A percentile compares a stretch with the other conserved stretches of the same genome.
phyloP scores from a whole-genome alignment of 2,113 vertebrate species.

The Perognathus longimembris region DNA sequence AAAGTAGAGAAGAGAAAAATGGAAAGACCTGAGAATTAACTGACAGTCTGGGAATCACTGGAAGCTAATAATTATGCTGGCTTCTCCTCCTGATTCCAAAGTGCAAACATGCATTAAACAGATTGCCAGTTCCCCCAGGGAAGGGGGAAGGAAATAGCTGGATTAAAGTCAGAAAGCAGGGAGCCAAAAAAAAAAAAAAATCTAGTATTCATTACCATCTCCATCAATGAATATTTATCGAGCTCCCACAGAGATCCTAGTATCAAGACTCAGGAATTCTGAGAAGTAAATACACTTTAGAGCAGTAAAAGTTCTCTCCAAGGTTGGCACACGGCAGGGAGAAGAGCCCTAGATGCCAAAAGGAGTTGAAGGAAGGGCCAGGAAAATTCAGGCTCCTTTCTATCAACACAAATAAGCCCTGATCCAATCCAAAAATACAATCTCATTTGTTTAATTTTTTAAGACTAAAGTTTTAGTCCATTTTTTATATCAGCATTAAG shows the following conservation, averaged over 20 bases:
- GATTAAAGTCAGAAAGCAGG: conserved; percentile 80
- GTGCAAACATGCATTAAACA: conserved; percentile 82
- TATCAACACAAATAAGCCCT: conserved; percentile 30
- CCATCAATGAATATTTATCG: conserved; percentile 81
- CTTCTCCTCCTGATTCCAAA: conserved; percentile 80
- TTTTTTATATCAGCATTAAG: not conserved
- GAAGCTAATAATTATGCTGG: conserved; percentile 81
- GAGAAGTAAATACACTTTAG: conserved; percentile 81
- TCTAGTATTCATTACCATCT: conserved; percentile 79
- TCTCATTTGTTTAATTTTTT: conserved; percentile 13
- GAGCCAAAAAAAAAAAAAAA: conserved; percentile 79
- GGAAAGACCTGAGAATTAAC: conserved; percentile 70
- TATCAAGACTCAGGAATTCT: conserved; percentile 77
- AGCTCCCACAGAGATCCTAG: conserved; percentile 78
- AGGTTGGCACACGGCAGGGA: conserved; percentile 52
- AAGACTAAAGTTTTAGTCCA: not conserved
- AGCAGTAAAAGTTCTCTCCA: conserved; percentile 73
- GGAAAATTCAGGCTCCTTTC: not conserved
- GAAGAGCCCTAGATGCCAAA: conserved; percentile 34
- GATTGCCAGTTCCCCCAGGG: conserved; percentile 75
- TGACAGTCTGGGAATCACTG: conserved; percentile 70
- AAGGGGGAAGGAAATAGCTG: conserved; percentile 79
- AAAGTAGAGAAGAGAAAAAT: conserved; percentile 63
- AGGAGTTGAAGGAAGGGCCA: conserved; percentile 20
- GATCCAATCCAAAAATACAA: not conserved